Evolutionary conservation across 2,113 vertebrate species (phyloP), one percentile per base, ranked within the genome.

Genomic region (Noctilio leporinus): DNA sequence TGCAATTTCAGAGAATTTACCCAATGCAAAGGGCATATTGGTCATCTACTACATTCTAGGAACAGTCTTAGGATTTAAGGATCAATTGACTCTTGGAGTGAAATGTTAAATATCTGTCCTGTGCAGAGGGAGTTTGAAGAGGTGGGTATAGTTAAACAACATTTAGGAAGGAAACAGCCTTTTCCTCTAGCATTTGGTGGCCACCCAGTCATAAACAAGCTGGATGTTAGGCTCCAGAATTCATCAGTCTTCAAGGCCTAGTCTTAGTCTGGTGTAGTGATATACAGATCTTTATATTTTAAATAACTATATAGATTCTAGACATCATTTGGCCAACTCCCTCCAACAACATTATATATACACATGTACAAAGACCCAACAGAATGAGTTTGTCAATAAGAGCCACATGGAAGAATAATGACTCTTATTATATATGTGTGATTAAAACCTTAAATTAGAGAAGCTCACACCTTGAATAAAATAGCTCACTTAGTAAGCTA

Each of bases 111-210:
- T 3, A 8, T 20, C 22, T 30, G 3, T 35, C 28, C 51, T 43
- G 7, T 4, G 40, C 38, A 53, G 30, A 78, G 24, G 38, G 9
- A n/a, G 16, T 16, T 33, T 4, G 0, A n/a, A 15, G 69, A 75
- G 67, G 43, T 51, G 3, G 43, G 6, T 6, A 40, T 19, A 5
- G 35, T 33, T 10, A 49, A 19, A 43, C 4, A 8, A 8, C 1
- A 0, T 4, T 51, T 53, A 22, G 33, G 30, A 57, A 70, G 2
- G 20, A 57, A 3, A 7, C 33, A 0, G 5, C 24, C 55, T 45
- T 24, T 45, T 24, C 38, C 51, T 45, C 38, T 3, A 24, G 4
- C 5, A 2, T 12, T 51, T 38, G 67, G 19, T n/a, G 49, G 19
- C 33, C 7, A n/a, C 43, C 10, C 24, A 2, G 4, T 38, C 33